phyloP scores from a whole-genome alignment of 2,113 vertebrate genomes.

The Lipophrys pholis region DNA sequence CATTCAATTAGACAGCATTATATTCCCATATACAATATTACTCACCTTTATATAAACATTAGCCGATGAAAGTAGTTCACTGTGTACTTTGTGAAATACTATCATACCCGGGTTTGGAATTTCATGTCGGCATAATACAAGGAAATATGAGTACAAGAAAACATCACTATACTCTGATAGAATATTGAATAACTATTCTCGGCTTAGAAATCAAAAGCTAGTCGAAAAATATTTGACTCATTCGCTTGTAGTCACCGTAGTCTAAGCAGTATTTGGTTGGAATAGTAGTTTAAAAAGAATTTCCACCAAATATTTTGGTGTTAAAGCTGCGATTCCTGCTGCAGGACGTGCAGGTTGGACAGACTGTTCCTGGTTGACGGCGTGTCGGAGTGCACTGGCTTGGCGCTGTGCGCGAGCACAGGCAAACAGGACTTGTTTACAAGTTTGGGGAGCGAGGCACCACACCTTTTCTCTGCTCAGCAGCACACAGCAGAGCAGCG shows the following conservation, averaged over 20 bases:
- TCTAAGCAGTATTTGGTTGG: neutral
- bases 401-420: constrained; percentile 33
- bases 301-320: no score
- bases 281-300: neutral
- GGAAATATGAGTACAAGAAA: constrained; percentile 52
- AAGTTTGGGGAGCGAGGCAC: constrained; percentile 60
- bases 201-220: neutral
- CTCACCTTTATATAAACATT: neutral
- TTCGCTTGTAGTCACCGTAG: neutral
- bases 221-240: neutral
- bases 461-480: constrained; percentile 59
- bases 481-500: constrained; percentile 43
- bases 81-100: constrained; percentile 41
- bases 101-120: constrained; percentile 41
- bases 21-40: neutral
- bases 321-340: neutral
- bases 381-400: constrained; percentile 27
- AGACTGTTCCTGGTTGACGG: constrained; percentile 8
- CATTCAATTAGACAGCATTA: constrained; percentile 1
- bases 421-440: constrained; percentile 62
- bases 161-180: constrained; percentile 35
- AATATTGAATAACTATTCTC: neutral
- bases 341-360: neutral
- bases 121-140: constrained; percentile 39
- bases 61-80: constrained; percentile 10